Evolutionary conservation across 2,113 vertebrate genomes (phyloP).

Genomic region (Microcebus tavaratra): DNA sequence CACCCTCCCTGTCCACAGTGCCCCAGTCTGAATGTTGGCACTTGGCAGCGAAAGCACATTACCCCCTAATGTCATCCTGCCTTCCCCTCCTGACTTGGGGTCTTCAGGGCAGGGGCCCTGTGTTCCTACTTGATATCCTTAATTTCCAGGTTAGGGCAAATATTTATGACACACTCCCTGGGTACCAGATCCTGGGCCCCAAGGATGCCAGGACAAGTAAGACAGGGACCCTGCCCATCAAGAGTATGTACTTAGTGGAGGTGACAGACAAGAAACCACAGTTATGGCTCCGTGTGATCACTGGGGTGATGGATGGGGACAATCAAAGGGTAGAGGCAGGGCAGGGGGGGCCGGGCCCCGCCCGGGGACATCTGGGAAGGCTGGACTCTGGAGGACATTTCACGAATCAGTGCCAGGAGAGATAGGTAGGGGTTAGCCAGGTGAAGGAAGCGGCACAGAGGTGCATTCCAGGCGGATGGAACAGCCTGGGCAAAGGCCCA

Average conservation of each 20-base stretch:
- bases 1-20: no score
- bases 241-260: not conserved
- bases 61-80: not conserved
- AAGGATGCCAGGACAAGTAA: not conserved
- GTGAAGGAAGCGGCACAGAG: not conserved
- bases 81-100: not conserved
- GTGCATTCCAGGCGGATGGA: not conserved
- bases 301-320: not conserved
- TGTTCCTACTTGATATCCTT: not conserved
- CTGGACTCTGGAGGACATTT: not conserved
- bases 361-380: not conserved
- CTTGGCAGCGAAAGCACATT: rapidly evolving
- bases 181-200: not conserved
- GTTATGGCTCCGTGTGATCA: rapidly evolving
- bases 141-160: not conserved
- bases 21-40: not conserved
- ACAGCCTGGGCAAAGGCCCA: not conserved
- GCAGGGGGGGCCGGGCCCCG: no score
- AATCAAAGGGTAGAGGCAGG: not conserved
- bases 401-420: not conserved
- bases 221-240: not conserved
- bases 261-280: not conserved
- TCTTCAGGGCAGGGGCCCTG: not conserved
- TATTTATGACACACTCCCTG: not conserved
- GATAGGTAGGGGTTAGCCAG: not conserved